Base-by-base conservation (phyloP, 2,113 vertebrate genomes). In the Murina feae region DNA sequence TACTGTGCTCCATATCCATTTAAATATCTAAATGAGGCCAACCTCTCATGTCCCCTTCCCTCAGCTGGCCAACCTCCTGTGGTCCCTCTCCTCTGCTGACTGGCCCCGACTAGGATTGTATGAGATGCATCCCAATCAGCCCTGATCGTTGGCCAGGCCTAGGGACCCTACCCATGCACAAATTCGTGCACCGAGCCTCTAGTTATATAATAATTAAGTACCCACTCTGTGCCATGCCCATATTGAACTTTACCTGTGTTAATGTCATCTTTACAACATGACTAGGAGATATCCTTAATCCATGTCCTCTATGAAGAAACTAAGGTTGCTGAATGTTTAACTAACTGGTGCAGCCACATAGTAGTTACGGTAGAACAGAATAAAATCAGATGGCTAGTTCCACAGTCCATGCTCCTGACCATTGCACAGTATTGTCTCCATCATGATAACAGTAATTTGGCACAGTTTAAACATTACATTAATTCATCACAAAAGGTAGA, bases 101-200 rank as follows among this genome's bases (percentile, higher is more conserved):
- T 25, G 25, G 10, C 9, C 20, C 21, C 23, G 1, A 60, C 28
- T 10, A 60, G 4, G 9, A 60, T 60, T 60, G 58, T 60, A 25
- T 60, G 58, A 60, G 58, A 60, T 60, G 58, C 9, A 10, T 25
- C 4, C 58, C 10, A 11, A 60, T 28, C 4, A 28, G 25, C 23
- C 25, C 23, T 11, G 4, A 60, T 60, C 0, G 4, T 25, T 0
- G 20, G 9, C 4, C 58, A 60, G 25, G 23, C 58, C 4, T 0
- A 28, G 25, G 58, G 25, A 28, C 5, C 9, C 25, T 25, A 28
- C 58, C 9, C 1, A 0, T 60, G 25, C 23, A 60, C 4, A 60
- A 5, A 28, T 60, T 28, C 11, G 25, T 60, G 25, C 58, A 60
- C 4, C 11, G 23, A 9, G 58, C 25, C 58, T 28, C 58, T 16